These are phyloP conservation scores for Danaus chrysippus DNA, from an alignment of 2,888 invertebrate genomes.

Conservation along the genomic window DNA sequence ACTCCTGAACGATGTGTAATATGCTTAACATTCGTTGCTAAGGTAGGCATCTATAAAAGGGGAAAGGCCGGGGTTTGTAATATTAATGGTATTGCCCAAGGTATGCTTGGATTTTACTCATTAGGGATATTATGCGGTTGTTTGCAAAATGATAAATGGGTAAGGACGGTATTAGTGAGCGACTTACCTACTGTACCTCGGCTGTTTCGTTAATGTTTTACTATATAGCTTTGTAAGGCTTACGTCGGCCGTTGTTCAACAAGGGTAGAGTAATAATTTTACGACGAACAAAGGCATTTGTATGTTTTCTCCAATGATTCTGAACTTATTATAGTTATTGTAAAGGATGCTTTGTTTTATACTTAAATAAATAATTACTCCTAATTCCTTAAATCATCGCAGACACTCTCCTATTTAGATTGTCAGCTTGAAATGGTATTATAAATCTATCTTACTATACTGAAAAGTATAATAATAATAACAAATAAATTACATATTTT, in stretches of 20 bases:
- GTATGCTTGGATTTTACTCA: slow-evolving; percentile 77
- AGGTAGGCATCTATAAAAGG: slow-evolving; percentile 45
- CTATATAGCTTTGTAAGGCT: slow-evolving; percentile 48
- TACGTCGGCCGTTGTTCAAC: slow-evolving; percentile 39
- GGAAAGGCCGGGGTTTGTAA: slow-evolving; percentile 57
- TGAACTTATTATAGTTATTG: slow-evolving; percentile 8
- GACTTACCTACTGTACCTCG: slow-evolving; percentile 46
- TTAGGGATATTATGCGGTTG: slow-evolving; percentile 73
- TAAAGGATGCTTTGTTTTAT: neutral
- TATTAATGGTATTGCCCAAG: slow-evolving; percentile 73
- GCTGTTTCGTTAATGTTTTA: slow-evolving; percentile 62
- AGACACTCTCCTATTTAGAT: too few species aligned
- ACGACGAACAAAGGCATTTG: neutral
- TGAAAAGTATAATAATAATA: too few species aligned
- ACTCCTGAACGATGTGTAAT: slow-evolving; percentile 29
- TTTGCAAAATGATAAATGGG: slow-evolving; percentile 74
- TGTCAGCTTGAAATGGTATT: too few species aligned
- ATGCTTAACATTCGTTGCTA: slow-evolving; percentile 39
- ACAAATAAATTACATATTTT: neutral
- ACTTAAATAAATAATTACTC: neutral
- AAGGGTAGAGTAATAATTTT: slow-evolving; percentile 28
- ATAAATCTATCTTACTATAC: too few species aligned
- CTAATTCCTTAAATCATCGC: slow-evolving; percentile 4
- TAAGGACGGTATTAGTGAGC: slow-evolving; percentile 55
- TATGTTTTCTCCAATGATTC: slow-evolving; percentile 15